These are phyloP conservation scores for Chorisops tibialis DNA, from an alignment of 2,888 invertebrate species.

Conservation along the genomic window DNA sequence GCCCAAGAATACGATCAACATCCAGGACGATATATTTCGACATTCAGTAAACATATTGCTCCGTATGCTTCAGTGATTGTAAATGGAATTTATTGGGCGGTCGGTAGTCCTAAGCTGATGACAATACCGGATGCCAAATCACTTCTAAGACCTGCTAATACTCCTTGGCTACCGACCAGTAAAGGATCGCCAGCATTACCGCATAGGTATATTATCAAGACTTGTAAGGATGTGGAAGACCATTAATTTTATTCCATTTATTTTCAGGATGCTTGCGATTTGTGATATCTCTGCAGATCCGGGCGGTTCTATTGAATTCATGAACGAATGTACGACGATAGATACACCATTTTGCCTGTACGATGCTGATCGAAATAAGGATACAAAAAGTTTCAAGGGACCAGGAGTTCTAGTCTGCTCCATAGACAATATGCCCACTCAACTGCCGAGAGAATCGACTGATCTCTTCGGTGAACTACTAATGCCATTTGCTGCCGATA, in stretches of 20 bases:
- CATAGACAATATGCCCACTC: conserved; percentile 99
- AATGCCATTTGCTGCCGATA: conserved; percentile 83
- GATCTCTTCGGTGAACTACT: conserved; percentile 96
- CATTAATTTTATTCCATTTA: background rate
- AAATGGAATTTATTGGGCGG: conserved; percentile 99
- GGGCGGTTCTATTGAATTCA: conserved; percentile 97
- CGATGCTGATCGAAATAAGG: conserved; percentile 96
- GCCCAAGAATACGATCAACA: conserved; percentile 82
- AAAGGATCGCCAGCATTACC: conserved; percentile 84
- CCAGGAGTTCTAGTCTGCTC: conserved; percentile 98
- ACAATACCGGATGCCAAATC: conserved; percentile 98
- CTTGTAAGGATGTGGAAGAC: too few species aligned
- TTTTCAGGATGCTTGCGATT: conserved; percentile 78
- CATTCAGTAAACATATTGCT: conserved; percentile 94
- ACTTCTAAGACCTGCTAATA: conserved; percentile 79
- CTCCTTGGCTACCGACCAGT: conserved; percentile 90
- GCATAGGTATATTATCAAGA: conserved; percentile 63
- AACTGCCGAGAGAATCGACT: conserved; percentile 93
- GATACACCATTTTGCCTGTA: conserved; percentile 99
- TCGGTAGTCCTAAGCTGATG: conserved; percentile 90
- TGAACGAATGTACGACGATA: conserved; percentile 99
- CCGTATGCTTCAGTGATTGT: conserved; percentile 96
- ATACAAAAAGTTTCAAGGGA: conserved; percentile 92
- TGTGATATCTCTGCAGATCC: conserved; percentile 99
- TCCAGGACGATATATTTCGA: conserved; percentile 92